These are phyloP conservation scores for Drosophila guanche DNA, from an alignment of 1,140 invertebrate species.

Conservation along the genomic window DNA sequence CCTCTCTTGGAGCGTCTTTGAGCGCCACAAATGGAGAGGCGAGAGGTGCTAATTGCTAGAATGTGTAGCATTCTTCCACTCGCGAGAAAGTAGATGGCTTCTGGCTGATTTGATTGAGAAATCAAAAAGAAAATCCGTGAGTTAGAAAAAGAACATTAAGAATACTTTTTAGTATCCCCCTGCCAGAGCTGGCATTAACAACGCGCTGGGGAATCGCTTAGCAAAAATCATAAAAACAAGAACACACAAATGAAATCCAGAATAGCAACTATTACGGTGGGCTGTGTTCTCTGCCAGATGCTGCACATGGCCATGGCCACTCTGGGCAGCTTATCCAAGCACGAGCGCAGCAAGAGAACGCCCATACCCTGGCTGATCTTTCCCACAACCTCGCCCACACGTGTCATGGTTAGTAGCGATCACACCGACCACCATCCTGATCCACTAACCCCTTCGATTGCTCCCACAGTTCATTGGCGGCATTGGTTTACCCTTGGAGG, in stretches of 20 bases:
- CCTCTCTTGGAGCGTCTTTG: background rate
- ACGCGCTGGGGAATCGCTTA: conserved; percentile 27
- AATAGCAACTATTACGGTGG: conserved; percentile 10
- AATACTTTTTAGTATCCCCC: conserved; percentile 35
- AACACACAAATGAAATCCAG: conserved; percentile 51
- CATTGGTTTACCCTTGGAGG: conserved; percentile 77
- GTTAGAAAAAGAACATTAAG: conserved; percentile 30
- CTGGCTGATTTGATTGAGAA: conserved; percentile 22
- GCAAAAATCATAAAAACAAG: conserved; percentile 1
- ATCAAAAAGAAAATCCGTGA: conserved; percentile 30
- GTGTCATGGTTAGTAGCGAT: conserved; percentile 57
- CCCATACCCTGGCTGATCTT: conserved; percentile 74
- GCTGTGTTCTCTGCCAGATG: conserved; percentile 10
- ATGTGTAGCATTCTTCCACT: conserved; percentile 64
- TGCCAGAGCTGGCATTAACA: conserved; percentile 39
- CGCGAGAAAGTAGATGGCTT: conserved; percentile 49
- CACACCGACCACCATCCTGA: no score
- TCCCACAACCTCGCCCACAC: conserved; percentile 73
- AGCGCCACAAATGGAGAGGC: conserved; percentile 46
- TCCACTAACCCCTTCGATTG: background rate
- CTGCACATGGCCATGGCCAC: background rate
- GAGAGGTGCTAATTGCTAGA: conserved; percentile 66
- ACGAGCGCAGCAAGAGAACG: conserved; percentile 54
- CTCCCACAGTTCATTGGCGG: conserved; percentile 66
- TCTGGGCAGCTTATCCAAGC: conserved; percentile 47